Evolutionary conservation across 2,888 invertebrate species (phyloP).

Genomic region (Agrochola litura): DNA sequence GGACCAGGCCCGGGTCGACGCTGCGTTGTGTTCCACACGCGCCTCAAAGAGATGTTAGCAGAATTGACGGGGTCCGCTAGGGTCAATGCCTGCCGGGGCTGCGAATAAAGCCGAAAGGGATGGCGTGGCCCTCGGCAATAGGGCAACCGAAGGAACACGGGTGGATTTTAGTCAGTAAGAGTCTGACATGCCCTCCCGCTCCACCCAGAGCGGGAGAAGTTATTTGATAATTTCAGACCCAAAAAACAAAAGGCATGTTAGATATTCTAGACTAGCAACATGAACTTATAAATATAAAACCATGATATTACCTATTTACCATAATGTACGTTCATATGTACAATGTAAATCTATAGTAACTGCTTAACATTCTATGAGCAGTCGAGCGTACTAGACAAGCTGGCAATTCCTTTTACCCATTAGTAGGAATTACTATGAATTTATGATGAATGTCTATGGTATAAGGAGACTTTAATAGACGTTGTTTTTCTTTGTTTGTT

Average conservation of each 20-base stretch:
- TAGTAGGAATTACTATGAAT: slow-evolving; percentile 43
- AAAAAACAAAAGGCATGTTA: neutral
- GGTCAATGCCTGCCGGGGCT: too few species aligned
- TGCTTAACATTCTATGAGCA: slow-evolving; percentile 32
- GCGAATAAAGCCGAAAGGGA: too few species aligned
- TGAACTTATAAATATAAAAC: slow-evolving; percentile 5
- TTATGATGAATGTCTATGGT: slow-evolving; percentile 47
- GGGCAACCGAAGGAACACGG: too few species aligned
- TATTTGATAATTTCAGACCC: too few species aligned
- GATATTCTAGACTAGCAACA: neutral
- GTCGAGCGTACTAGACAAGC: slow-evolving; percentile 29
- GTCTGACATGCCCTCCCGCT: too few species aligned
- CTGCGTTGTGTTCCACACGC: too few species aligned
- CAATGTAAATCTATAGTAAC: slow-evolving; percentile 37
- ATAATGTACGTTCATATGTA: slow-evolving; percentile 31
- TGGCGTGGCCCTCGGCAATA: too few species aligned
- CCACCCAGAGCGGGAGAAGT: too few species aligned
- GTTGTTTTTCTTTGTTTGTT: slow-evolving; percentile 20
- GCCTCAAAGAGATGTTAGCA: too few species aligned
- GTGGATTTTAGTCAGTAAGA: too few species aligned
- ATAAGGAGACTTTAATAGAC: slow-evolving; percentile 17
- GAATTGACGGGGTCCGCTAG: too few species aligned
- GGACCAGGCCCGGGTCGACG: too few species aligned
- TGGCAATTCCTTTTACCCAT: slow-evolving; percentile 46
- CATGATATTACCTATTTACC: slow-evolving; percentile 15